Evolutionary conservation across 2,888 invertebrate genomes (phyloP).

Genomic region (Furcula furcula): DNA sequence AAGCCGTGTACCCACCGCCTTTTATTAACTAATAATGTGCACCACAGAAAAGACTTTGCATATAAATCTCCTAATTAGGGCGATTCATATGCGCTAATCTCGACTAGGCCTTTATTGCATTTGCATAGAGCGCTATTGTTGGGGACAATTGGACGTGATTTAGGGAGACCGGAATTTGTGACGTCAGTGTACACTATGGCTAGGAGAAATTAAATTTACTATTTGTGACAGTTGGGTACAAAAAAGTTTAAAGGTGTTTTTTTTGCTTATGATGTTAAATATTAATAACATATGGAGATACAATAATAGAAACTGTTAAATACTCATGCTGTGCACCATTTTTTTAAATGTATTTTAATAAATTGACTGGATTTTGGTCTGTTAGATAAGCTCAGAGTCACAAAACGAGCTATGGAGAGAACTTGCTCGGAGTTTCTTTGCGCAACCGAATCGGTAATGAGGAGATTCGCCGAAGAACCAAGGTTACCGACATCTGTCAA

Average conservation of each 20-base stretch:
- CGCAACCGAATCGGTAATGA: too few species aligned
- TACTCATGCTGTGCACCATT: too few species aligned
- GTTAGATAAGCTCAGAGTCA: too few species aligned
- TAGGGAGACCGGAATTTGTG: conserved; percentile 55
- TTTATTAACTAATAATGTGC: conserved; percentile 75
- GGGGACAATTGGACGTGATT: conserved; percentile 70
- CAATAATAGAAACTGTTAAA: too few species aligned
- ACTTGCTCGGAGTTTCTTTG: too few species aligned
- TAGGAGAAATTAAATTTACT: conserved; percentile 21
- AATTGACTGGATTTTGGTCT: too few species aligned
- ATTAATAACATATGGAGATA: too few species aligned
- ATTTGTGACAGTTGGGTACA: conserved; percentile 5
- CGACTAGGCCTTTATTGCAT: conserved; percentile 58
- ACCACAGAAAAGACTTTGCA: conserved; percentile 77
- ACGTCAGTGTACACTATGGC: conserved; percentile 16
- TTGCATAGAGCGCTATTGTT: conserved; percentile 61
- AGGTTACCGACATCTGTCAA: too few species aligned
- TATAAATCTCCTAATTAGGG: conserved; percentile 80
- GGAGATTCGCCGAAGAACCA: too few species aligned
- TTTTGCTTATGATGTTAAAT: too few species aligned
- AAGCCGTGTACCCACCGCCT: conserved; percentile 58
- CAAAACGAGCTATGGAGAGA: too few species aligned
- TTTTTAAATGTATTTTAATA: too few species aligned
- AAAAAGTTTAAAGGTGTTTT: conserved; percentile 10
- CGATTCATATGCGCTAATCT: conserved; percentile 72